Evolutionary conservation across 2,797 vertebrate genomes (phyloP), one percentile per base, ranked within the genome.

Genomic region (Neoniphon sammara): DNA sequence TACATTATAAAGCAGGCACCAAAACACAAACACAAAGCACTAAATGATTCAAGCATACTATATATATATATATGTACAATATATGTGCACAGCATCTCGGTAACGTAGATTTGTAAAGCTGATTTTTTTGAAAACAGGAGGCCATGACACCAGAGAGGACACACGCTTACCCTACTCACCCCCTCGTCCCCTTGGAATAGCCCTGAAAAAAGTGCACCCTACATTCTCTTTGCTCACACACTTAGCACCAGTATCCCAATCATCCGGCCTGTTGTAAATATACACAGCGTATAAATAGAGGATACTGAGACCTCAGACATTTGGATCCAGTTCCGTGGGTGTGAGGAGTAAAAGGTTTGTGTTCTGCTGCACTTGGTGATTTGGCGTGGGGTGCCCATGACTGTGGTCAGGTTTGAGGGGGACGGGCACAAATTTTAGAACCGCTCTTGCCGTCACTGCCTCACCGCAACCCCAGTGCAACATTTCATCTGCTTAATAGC

Each of bases 251-350:
- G 91, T 88, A 93, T 94, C 88, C 89, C 77, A 90, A 90, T 91
- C 90, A 93, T 94, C 70, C 52, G 52, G 65, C 66, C 75, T 34
- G 86, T 88, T 91, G 93, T 92, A 94, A 94, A 95, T 94, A 94
- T 91, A 93, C 84, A 80, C 80, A 86, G 82, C 81, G 39, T 94
- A 95, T 94, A 93, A 93, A 95, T 94, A 94, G 93, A 88, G 90
- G 89, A 93, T 85, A 89, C 90, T 87, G 86, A 92, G 92, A 94
- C 92, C 88, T 75, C 88, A 92, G 92, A 90, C 92, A 86, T 90
- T 88, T 91, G 85, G 88, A 93, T 94, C 85, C 85, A 80, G 83
- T 89, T 92, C 91, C 88, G 72, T 73, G 75, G 82, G 39, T 12
- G 39, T 70, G 73, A 70, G 69, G 68, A 85, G 73, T 87, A 82